Base-by-base conservation (phyloP, 2,888 invertebrate genomes). In the Spialia ferax region DNA sequence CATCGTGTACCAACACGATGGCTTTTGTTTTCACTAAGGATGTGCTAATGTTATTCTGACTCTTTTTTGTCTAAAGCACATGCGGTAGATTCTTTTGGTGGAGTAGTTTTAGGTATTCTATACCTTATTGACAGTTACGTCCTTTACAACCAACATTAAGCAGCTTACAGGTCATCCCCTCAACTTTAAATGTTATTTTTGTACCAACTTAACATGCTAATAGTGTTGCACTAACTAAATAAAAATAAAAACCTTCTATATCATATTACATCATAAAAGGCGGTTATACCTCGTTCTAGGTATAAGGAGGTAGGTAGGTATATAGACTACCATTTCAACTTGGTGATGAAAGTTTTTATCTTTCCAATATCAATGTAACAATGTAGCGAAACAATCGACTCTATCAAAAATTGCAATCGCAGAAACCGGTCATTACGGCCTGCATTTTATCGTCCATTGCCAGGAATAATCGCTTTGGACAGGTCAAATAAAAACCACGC, bases 361-460 rank as follows among this genome's bases (percentile, higher is more conserved):
- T 15, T 50, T 63, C 26, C 50, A 48, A 29, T 50, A 22, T 22
- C 22, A 38, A 55, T 18, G 23, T 22, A 26, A 56, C 55, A 56
- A 64, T 35, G 48, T 48, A 64, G 10, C 22, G 48, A 55, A 42
- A 64, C 35, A 55, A 48, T 64, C n/a, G 23, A 5, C 22, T 13
- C n/a, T 48, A 32, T 32, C 32, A 48, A 57, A 64, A 63, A 63
- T 32, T 65, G 32, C 57, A 65, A 65, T 59, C 65, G 18, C 23
- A 7, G 10, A 48, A 64, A 64, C 57, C 56, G 15, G 57, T 50
- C 50, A 56, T 50, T 59, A 38, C 4, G 50, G 6, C 55, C 29
- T 29, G 57, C 15, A 64, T 63, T 63, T 55, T 35, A 45, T 32
- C n/a, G 48, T 57, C 48, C 13, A 56, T 15, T 48, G 11, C 22